Percentiles rank a stretch among this genome's conserved stretches.
Evolutionary conservation across 2,797 vertebrate species (phyloP).

Genomic region (Dryobates pubescens): DNA sequence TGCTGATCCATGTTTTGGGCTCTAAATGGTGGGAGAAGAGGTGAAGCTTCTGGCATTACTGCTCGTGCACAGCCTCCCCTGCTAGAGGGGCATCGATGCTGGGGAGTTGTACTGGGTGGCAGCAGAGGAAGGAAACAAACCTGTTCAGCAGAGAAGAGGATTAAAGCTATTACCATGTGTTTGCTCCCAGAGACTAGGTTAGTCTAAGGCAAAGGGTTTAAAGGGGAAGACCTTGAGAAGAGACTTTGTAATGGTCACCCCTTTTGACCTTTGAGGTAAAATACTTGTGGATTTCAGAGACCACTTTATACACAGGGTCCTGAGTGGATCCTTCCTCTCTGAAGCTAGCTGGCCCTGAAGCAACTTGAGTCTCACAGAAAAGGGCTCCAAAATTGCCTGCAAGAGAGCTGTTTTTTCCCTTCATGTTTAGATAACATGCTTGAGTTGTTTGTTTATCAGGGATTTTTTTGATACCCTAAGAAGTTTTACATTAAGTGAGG

Average conservation of each 20-base stretch:
- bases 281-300: not conserved
- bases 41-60: not conserved
- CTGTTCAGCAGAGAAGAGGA: not conserved
- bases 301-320: not conserved
- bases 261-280: not conserved
- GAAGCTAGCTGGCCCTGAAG: not conserved
- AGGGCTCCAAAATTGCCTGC: not conserved
- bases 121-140: not conserved
- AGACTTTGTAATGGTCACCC: not conserved
- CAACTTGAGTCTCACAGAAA: not conserved
- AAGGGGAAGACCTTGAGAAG: not conserved
- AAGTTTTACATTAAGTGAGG: not conserved
- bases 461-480: not conserved
- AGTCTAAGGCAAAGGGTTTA: not conserved
- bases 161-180: not conserved
- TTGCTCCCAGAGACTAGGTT: not conserved
- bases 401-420: not conserved
- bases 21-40: not conserved
- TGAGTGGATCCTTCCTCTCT: not conserved
- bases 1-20: not conserved
- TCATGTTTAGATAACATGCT: not conserved
- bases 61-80: not conserved
- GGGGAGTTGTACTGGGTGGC: not conserved
- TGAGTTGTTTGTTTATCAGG: not conserved
- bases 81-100: not conserved